A percentile compares a stretch with the other conserved stretches of the same genome.
phyloP scores from a whole-genome alignment of 30 jellyfish, hydroid and myxozoan genomes.

The Clytia hemisphaerica region DNA sequence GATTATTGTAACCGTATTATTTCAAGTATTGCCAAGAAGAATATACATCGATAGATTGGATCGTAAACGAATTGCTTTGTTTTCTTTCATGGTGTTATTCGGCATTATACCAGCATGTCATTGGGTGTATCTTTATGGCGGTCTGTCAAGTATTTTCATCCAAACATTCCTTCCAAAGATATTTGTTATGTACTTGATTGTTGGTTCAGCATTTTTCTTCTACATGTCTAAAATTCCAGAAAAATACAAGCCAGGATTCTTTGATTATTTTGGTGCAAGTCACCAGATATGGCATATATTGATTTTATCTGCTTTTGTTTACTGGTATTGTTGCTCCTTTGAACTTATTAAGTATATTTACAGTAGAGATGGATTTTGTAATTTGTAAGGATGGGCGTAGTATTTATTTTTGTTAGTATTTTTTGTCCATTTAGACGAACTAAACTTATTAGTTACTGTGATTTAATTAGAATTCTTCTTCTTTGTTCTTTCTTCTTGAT shows the following conservation, averaged over 20 bases:
- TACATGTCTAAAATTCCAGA: constrained; percentile 23
- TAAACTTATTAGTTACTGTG: too few relatives aligned
- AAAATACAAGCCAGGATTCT: constrained; percentile 38
- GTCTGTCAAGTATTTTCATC: too few relatives aligned
- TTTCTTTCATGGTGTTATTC: constrained; percentile 51
- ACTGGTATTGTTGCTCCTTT: constrained; percentile 71
- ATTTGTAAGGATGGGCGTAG: too few relatives aligned
- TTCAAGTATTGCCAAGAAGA: constrained; percentile 46
- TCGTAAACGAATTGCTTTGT: constrained; percentile 27
- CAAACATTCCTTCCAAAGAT: too few relatives aligned
- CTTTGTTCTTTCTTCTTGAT: too few relatives aligned
- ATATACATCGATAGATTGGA: constrained; percentile 42
- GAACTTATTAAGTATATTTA: constrained; percentile 40
- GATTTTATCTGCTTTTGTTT: constrained; percentile 56
- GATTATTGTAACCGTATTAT: constrained; percentile 19
- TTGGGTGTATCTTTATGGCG: constrained; percentile 50
- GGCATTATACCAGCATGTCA: constrained; percentile 93
- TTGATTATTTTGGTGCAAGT: constrained; percentile 86
- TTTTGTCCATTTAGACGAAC: too few relatives aligned
- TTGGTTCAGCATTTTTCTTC: too few relatives aligned
- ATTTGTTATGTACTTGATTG: too few relatives aligned
- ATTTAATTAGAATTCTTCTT: too few relatives aligned
- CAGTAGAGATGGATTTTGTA: too few relatives aligned
- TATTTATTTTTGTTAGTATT: too few relatives aligned
- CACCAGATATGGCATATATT: constrained; percentile 95